Evolutionary conservation across 2,113 vertebrate species (phyloP).

Genomic region (Motacilla tschutschensis): DNA sequence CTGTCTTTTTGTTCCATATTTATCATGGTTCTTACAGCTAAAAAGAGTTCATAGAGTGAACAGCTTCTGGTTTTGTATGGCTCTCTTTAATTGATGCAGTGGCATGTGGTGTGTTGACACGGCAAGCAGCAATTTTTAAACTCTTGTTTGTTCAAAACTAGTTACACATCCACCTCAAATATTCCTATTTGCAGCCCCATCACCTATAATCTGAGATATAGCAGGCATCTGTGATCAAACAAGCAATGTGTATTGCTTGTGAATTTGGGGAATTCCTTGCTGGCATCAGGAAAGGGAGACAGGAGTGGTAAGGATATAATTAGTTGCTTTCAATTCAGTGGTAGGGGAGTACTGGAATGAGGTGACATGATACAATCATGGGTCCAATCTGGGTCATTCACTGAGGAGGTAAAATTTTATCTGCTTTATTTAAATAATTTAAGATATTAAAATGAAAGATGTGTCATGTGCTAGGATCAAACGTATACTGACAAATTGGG

Average conservation of each 20-base stretch:
- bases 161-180: conserved; percentile 22
- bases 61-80: not conserved
- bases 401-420: not conserved
- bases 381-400: not conserved
- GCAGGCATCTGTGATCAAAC: conserved; percentile 23
- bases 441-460: not conserved
- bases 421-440: not conserved
- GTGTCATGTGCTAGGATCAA: not conserved
- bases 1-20: not conserved
- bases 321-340: not conserved
- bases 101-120: not conserved
- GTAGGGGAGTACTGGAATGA: not conserved
- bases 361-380: not conserved
- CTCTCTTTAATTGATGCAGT: not conserved
- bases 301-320: not conserved
- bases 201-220: not conserved
- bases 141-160: conserved; percentile 17
- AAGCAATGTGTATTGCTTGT: not conserved
- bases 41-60: conserved; percentile 17
- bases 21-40: not conserved
- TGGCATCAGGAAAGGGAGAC: not conserved
- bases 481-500: not conserved
- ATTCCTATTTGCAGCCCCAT: not conserved
- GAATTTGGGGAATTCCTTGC: not conserved
- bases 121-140: conserved; percentile 15